Conservation (phyloP, 2,113 vertebrate species). For the Tapirus terrestris region DNA sequence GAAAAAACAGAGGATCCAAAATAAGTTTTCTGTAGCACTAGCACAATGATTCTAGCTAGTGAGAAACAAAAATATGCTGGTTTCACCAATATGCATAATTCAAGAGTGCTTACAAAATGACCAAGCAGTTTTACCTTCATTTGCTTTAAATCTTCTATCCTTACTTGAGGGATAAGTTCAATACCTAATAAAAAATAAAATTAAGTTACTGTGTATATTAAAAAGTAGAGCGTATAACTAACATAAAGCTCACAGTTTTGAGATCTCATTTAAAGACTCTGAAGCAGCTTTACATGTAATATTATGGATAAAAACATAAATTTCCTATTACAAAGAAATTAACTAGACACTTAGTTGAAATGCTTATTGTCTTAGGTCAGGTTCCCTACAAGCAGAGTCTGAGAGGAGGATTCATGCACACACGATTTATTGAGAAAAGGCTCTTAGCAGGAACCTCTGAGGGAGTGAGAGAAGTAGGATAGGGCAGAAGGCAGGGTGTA, state of each 20-base stretch:
- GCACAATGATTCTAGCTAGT: background rate
- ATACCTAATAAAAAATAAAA: slow-evolving; percentile 86
- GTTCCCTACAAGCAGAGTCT: background rate
- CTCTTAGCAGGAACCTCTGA: background rate
- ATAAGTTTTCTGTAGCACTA: slow-evolving; percentile 56
- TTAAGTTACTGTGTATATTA: background rate
- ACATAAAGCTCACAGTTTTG: background rate
- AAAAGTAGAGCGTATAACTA: background rate
- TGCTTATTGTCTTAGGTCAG: background rate
- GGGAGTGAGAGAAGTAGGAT: background rate
- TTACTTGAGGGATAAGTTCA: slow-evolving; percentile 94
- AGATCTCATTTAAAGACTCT: background rate
- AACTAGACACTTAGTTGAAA: background rate
- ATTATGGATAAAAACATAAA: background rate
- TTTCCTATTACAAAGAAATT: slow-evolving; percentile 37
- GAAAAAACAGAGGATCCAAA: slow-evolving; percentile 33
- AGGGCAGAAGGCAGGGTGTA: background rate
- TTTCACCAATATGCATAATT: background rate
- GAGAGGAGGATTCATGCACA: background rate
- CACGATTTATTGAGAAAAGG: background rate
- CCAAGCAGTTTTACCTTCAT: slow-evolving; percentile 92
- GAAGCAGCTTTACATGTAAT: background rate
- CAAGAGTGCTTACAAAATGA: slow-evolving; percentile 19
- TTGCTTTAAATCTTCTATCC: slow-evolving; percentile 98
- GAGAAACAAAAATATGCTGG: background rate